Evolutionary conservation across 2,888 invertebrate genomes (phyloP), one percentile per base, ranked within the genome.

Genomic region (Lasioglossum villosulum): DNA sequence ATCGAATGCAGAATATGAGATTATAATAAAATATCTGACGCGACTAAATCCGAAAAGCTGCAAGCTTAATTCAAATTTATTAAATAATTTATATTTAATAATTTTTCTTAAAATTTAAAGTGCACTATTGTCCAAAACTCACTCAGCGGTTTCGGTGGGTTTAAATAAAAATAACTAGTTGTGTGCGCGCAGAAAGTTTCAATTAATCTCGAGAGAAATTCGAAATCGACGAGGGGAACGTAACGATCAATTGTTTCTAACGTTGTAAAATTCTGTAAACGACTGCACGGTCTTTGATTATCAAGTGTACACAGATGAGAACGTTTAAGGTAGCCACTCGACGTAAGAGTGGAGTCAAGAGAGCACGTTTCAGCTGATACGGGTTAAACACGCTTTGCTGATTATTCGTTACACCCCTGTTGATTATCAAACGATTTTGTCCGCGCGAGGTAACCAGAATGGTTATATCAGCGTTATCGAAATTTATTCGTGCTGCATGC

Each of bases 351-450:
- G 27, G 56, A 70, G 78, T 73, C 56, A 78, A 74, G 68, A 34
- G 70, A 48, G 70, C 82, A 73, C 75, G 78, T 79, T 83, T 39
- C 39, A 39, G 71, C 78, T 75, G 68, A 72, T 78, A 75, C 66
- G 76, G 72, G 80, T 81, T 81, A 75, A 84, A 84, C 76, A 74
- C 74, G 72, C 73, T 77, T 34, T 68, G 73, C 76, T 80, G 59
- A 80, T 84, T 84, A 80, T 68, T 74, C 72, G 74, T 45, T 52
- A 56, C 68, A 48, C 71, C 71, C 42, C 34, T 48, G 75, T 34
- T 71, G 78, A 78, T 81, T 78, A 78, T 81, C 74, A 73, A 84
- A 78, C 68, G 78, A 81, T 77, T 80, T 83, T 73, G 66, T 68
- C 66, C 39, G 56, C 77, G 74, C 6, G 78, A 77, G 78, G 39